Conservation (phyloP, 2,797 vertebrate species). For the Neosilurus mollespiculum region DNA sequence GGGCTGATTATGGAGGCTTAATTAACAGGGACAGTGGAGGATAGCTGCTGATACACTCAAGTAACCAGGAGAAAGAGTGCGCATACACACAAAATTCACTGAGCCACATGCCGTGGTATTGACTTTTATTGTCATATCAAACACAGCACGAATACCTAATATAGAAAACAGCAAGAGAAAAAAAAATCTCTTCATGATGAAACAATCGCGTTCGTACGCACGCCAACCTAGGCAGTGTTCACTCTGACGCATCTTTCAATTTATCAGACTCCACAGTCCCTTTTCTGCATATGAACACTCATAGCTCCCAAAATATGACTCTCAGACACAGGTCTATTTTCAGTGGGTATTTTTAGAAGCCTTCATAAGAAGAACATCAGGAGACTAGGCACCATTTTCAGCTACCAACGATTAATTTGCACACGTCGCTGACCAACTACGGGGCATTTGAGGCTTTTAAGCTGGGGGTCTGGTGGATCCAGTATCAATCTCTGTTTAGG, state of each 20-base stretch:
- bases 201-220: background rate
- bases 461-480: background rate
- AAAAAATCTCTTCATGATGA: slow-evolving; percentile 14
- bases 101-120: slow-evolving; percentile 17
- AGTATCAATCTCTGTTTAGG: background rate
- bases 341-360: background rate
- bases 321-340: background rate
- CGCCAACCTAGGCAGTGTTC: background rate
- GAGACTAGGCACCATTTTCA: background rate
- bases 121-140: slow-evolving; percentile 30
- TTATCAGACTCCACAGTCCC: background rate
- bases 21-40: slow-evolving; percentile 78
- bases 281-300: background rate
- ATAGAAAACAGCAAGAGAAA: slow-evolving; percentile 29
- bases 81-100: slow-evolving; percentile 28
- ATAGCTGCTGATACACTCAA: slow-evolving; percentile 58
- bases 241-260: slow-evolving; percentile 3
- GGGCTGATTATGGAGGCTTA: slow-evolving; percentile 72
- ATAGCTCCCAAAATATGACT: background rate
- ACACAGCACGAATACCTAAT: slow-evolving; percentile 28
- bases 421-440: background rate
- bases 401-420: background rate
- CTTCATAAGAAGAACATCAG: background rate
- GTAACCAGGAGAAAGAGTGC: slow-evolving; percentile 31
- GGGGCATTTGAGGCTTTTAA: background rate